Conservation (phyloP, 2,888 invertebrate species). For the Stramonita haemastoma region DNA sequence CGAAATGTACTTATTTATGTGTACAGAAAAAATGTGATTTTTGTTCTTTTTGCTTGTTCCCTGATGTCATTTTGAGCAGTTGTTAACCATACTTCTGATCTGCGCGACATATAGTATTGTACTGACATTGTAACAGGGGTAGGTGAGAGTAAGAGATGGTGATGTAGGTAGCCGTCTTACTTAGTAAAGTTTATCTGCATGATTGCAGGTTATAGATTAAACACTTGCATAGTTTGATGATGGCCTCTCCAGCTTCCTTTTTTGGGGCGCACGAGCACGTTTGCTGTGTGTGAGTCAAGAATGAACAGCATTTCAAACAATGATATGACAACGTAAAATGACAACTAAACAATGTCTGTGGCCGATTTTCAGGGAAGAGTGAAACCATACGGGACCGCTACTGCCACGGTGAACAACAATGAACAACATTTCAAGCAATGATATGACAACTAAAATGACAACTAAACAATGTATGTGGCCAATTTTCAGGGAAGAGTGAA, state of each 20-base stretch:
- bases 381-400: slow-evolving; percentile 81
- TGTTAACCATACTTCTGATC: too few species aligned
- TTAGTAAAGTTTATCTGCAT: too few species aligned
- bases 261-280: background rate
- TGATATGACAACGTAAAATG: background rate
- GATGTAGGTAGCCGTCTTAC: too few species aligned
- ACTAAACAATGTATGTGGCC: background rate
- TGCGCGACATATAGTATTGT: too few species aligned
- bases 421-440: background rate
- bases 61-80: too few species aligned
- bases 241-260: background rate
- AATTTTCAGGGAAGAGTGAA: slow-evolving; percentile 57
- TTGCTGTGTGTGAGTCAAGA: background rate
- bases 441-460: background rate
- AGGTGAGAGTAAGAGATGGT: too few species aligned
- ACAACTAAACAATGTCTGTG: background rate
- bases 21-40: too few species aligned
- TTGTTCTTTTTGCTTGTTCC: too few species aligned
- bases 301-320: background rate
- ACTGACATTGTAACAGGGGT: too few species aligned
- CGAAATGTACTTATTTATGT: too few species aligned
- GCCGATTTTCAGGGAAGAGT: slow-evolving; percentile 57
- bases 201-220: too few species aligned
- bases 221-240: too few species aligned
- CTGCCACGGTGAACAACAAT: slow-evolving; percentile 71